phyloP scores from a whole-genome alignment of 2,113 vertebrate genomes.

The Notarius quadriscutis region DNA sequence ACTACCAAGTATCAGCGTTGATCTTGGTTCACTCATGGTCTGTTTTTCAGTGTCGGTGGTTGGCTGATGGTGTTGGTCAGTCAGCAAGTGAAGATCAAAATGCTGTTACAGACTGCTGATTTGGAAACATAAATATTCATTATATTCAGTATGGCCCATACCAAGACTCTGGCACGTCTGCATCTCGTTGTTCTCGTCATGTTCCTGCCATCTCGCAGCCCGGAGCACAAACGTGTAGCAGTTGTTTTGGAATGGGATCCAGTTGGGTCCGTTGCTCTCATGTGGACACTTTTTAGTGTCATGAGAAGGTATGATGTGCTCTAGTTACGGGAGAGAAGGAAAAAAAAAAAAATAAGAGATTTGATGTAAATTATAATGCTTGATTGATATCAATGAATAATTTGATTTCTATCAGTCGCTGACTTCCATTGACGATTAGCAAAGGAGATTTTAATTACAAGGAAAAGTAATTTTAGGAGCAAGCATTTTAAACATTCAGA shows the following conservation, averaged over 20 bases:
- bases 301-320: conserved; percentile 64
- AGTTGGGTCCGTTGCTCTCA: conserved; percentile 82
- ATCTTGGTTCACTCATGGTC: background rate
- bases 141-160: conserved; percentile 65
- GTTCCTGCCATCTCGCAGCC: conserved; percentile 71
- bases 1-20: background rate
- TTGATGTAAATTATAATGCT: background rate
- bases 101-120: background rate
- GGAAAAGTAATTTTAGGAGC: background rate
- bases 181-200: conserved; percentile 61
- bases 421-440: background rate
- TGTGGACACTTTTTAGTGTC: conserved; percentile 82
- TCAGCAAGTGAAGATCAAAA: background rate
- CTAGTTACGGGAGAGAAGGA: conserved; percentile 58
- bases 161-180: conserved; percentile 79
- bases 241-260: conserved; percentile 89
- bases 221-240: conserved; percentile 88
- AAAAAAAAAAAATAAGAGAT: background rate
- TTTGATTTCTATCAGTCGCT: background rate
- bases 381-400: background rate
- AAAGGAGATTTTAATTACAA: background rate
- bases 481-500: conserved; percentile 62
- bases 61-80: background rate
- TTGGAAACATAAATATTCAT: background rate
- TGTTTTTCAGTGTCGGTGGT: background rate